phyloP scores from a whole-genome alignment of 2,797 vertebrate species.

The Sandelia bainsii region DNA sequence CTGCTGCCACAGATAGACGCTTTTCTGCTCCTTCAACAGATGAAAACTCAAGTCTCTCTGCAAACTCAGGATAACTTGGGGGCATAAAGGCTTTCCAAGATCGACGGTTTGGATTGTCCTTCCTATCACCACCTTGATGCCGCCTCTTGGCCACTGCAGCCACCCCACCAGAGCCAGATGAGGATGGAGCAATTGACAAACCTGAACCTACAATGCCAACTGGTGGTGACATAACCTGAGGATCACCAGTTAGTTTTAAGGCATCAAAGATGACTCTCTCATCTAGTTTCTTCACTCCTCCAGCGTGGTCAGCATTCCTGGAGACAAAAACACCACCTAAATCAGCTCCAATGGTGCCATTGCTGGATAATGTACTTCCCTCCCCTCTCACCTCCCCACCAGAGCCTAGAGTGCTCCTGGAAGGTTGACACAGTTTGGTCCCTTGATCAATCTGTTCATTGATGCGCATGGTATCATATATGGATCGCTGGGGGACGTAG shows the following conservation, averaged over 20 bases:
- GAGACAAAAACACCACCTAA: constrained; percentile 87
- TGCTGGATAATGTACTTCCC: constrained; percentile 93
- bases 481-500: constrained; percentile 97
- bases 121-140: constrained; percentile 85
- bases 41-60: constrained; percentile 92
- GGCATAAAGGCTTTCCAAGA: constrained; percentile 99
- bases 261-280: constrained; percentile 98
- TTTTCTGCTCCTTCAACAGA: constrained; percentile 89
- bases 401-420: constrained; percentile 91
- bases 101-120: constrained; percentile 94
- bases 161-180: constrained; percentile 78
- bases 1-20: constrained; percentile 84
- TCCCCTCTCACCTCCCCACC: constrained; percentile 88
- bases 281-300: constrained; percentile 88
- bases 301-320: constrained; percentile 79
- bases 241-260: constrained; percentile 93
- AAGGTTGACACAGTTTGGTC: constrained; percentile 93
- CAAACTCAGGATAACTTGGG: constrained; percentile 94
- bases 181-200: constrained; percentile 76
- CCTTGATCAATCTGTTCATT: constrained; percentile 99
- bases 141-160: constrained; percentile 85
- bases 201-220: constrained; percentile 75
- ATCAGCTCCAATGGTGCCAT: constrained; percentile 91
- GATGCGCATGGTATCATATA: constrained; percentile 99
- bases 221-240: constrained; percentile 89